These are phyloP conservation scores for Epinephelus malabaricus DNA, from an alignment of 2,797 vertebrate genomes.

Conservation along the genomic window DNA sequence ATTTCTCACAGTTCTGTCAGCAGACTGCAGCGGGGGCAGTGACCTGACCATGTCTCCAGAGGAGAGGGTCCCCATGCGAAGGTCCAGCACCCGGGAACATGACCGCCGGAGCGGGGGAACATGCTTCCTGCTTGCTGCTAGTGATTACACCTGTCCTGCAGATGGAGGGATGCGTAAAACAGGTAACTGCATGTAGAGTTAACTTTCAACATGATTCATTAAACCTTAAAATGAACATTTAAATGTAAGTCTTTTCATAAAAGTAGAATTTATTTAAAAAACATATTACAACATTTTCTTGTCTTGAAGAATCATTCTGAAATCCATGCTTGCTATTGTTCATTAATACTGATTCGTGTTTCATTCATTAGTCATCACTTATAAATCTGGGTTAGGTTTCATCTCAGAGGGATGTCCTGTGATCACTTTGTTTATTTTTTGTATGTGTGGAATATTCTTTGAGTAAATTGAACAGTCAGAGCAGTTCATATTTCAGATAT, in stretches of 20 bases:
- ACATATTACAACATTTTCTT: not conserved
- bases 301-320: conserved; percentile 21
- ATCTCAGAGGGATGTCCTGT: conserved; percentile 16
- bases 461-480: not conserved
- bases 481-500: not conserved
- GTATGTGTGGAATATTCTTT: not conserved
- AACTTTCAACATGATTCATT: not conserved
- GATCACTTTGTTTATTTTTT: not conserved
- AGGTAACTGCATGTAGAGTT: conserved; percentile 84
- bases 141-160: conserved; percentile 94
- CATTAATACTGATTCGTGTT: conserved; percentile 2
- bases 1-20: conserved; percentile 88
- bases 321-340: conserved; percentile 31
- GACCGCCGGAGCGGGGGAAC: conserved; percentile 92
- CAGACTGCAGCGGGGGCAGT: conserved; percentile 96
- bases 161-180: conserved; percentile 94
- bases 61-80: conserved; percentile 92
- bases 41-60: conserved; percentile 95
- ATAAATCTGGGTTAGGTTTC: not conserved
- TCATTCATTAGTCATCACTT: conserved; percentile 28
- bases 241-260: conserved; percentile 1
- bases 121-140: conserved; percentile 96
- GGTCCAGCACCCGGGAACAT: conserved; percentile 94
- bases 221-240: not conserved
- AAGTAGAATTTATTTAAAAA: not conserved